A percentile compares a stretch with the other conserved stretches of the same genome.
These are phyloP conservation scores for Ciconia boyciana DNA, from an alignment of 2,113 vertebrate species.

Conservation along the genomic window DNA sequence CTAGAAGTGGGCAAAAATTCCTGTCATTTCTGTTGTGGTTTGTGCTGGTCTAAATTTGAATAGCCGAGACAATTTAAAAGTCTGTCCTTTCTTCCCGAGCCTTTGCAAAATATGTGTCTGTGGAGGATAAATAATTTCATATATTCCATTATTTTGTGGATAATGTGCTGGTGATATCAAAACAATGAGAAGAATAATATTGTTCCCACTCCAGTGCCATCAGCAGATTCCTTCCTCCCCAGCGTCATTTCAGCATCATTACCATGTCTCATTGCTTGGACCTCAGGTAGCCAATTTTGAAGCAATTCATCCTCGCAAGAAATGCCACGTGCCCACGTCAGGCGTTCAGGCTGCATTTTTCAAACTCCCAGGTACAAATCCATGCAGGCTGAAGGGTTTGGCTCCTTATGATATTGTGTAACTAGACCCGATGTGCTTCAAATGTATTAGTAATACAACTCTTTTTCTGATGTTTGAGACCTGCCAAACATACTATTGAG, in stretches of 20 bases:
- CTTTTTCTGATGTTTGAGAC: background rate
- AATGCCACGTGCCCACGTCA: background rate
- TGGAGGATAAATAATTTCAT: constrained; percentile 6
- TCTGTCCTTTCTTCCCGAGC: background rate
- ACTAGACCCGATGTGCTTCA: background rate
- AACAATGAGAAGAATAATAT: constrained; percentile 54
- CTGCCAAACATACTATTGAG: background rate
- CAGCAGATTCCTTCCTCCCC: constrained; percentile 37
- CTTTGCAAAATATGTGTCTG: constrained; percentile 30
- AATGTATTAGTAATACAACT: background rate
- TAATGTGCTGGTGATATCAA: constrained; percentile 28
- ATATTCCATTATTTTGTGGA: constrained; percentile 51
- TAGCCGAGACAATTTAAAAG: constrained; percentile 18
- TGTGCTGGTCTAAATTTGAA: constrained; percentile 32
- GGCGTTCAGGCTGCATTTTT: background rate
- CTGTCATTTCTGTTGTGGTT: background rate
- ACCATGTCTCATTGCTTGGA: constrained; percentile 40
- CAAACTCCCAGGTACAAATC: background rate
- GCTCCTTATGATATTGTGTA: background rate
- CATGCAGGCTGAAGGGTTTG: background rate
- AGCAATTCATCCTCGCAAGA: background rate
- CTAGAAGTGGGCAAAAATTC: background rate
- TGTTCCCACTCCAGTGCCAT: constrained; percentile 18
- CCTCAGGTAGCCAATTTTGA: constrained; percentile 58
- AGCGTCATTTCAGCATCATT: constrained; percentile 31